A percentile compares a stretch with the other conserved stretches of the same genome.
These are phyloP conservation scores for Thymelicus sylvestris DNA, from an alignment of 2,888 invertebrate genomes.

Conservation along the genomic window DNA sequence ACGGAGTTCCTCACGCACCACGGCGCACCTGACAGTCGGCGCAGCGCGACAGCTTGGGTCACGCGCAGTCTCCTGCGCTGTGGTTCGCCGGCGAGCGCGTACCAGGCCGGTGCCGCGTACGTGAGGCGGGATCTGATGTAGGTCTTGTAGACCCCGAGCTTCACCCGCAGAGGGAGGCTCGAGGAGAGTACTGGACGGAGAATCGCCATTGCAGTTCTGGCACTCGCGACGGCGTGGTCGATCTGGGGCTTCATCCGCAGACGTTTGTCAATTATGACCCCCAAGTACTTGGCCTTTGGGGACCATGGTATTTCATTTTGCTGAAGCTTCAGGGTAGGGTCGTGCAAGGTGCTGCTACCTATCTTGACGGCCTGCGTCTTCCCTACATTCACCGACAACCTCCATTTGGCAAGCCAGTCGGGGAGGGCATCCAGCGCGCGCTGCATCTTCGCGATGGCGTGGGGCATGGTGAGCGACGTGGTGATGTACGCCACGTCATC, in stretches of 20 bases:
- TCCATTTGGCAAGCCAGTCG: conserved; percentile 15
- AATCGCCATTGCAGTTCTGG: conserved; percentile 37
- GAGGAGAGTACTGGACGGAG: conserved; percentile 25
- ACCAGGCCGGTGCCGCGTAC: conserved; percentile 20
- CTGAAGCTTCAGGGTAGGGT: conserved; percentile 3
- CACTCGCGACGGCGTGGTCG: conserved; percentile 9
- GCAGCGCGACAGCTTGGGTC: neutral
- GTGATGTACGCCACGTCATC: conserved; percentile 6
- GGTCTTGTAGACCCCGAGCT: neutral
- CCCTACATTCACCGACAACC: conserved; percentile 31
- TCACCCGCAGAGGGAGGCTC: conserved; percentile 1
- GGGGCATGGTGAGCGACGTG: neutral
- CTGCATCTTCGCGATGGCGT: conserved; percentile 19
- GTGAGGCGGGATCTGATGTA: conserved; percentile 7
- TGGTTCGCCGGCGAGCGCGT: neutral
- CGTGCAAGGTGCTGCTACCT: neutral
- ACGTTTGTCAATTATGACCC: neutral
- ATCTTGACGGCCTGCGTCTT: conserved; percentile 31
- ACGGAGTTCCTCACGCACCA: conserved; percentile 1
- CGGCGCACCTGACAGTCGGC: neutral
- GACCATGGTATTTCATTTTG: neutral
- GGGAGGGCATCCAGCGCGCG: conserved; percentile 17
- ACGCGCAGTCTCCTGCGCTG: too few species aligned
- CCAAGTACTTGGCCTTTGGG: conserved; percentile 1
- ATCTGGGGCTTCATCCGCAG: conserved; percentile 10